Percentiles rank a stretch among this genome's conserved stretches.
These are phyloP conservation scores for Paratilapia polleni DNA, from an alignment of 2,113 vertebrate species.

Conservation along the genomic window DNA sequence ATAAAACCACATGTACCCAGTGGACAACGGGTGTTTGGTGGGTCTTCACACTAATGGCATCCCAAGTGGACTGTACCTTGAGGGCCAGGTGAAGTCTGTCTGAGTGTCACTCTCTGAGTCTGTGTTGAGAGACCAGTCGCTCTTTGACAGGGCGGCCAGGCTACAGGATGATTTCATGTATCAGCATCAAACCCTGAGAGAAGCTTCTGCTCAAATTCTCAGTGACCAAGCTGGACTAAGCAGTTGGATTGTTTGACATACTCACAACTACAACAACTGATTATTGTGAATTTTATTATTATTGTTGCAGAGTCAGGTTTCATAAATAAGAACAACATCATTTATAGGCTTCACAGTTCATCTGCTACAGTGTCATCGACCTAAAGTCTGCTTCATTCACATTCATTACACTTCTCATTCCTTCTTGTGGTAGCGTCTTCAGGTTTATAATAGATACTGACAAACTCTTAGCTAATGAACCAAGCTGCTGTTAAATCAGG, in stretches of 20 bases:
- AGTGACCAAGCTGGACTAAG: conserved; percentile 1
- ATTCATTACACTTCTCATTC: background rate
- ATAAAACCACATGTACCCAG: conserved; percentile 25
- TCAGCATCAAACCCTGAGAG: conserved; percentile 38
- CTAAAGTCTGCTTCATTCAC: background rate
- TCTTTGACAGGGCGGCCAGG: conserved; percentile 66
- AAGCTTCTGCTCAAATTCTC: background rate
- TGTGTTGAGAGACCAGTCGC: conserved; percentile 91
- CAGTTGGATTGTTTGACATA: background rate
- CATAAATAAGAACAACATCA: background rate
- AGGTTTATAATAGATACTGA: conserved; percentile 26
- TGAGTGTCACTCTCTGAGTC: conserved; percentile 88
- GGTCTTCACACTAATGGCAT: conserved; percentile 18
- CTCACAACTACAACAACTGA: background rate
- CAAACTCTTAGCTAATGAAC: background rate
- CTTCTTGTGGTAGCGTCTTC: conserved; percentile 14
- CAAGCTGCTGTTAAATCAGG: conserved; percentile 11
- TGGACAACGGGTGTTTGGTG: conserved; percentile 13
- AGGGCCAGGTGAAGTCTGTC: conserved; percentile 89
- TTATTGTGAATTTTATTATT: no score
- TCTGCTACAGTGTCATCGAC: background rate
- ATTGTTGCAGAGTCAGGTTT: background rate
- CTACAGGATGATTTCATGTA: conserved; percentile 55
- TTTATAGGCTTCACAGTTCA: background rate
- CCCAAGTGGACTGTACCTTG: conserved; percentile 83